Base-by-base conservation (phyloP, 2,113 vertebrate species). In the Dicaeum eximium region DNA sequence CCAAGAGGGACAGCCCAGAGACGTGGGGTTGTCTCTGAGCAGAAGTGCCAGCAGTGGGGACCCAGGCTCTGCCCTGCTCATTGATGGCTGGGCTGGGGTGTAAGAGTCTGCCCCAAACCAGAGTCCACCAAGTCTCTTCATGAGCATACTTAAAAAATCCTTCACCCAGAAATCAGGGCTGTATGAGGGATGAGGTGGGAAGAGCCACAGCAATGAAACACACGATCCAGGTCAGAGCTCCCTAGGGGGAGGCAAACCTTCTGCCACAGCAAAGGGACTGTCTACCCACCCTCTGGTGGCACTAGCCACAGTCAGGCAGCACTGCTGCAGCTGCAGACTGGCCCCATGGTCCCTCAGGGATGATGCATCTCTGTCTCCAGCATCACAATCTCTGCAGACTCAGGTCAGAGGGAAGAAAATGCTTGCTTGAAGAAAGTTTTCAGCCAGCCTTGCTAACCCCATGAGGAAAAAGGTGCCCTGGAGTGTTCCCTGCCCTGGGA, bases 181-280 rank as follows among this genome's bases (percentile, higher is more conserved):
- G 23, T 10, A 1, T 30, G 44, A 84, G 19, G 17, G 7, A 12
- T 16, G 7, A 71, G 24, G 3, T 60, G 21, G 54, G 42, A 91
- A 83, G 47, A 62, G 23, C 38, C 18, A 45, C 0, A 0, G 8
- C 57, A 82, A 15, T 2, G 5, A 70, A 80, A 51, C 10, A 23
- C 15, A 6, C 21, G 45, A 8, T 13, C 15, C 56, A 71, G 33
- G 75, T 50, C 44, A 44, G 48, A 82, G 33, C 4, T 77, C 42
- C n/a, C 22, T 17, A 24, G 27, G 9, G 30, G 56, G 35, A 42
- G 13, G 22, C 15, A 80, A 83, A 38, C 2, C 8, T 65, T 22
- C n/a, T 3, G 1, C 40, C 17, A 40, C 25, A 42, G 5, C 53
- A 60, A 67, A 82, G 8, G 28, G 10, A n/a, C 31, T 40, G 15